A percentile compares a stretch with the other conserved stretches of the same genome.
These are phyloP conservation scores for Ameiurus melas DNA, from an alignment of 2,113 vertebrate species.

Conservation along the genomic window DNA sequence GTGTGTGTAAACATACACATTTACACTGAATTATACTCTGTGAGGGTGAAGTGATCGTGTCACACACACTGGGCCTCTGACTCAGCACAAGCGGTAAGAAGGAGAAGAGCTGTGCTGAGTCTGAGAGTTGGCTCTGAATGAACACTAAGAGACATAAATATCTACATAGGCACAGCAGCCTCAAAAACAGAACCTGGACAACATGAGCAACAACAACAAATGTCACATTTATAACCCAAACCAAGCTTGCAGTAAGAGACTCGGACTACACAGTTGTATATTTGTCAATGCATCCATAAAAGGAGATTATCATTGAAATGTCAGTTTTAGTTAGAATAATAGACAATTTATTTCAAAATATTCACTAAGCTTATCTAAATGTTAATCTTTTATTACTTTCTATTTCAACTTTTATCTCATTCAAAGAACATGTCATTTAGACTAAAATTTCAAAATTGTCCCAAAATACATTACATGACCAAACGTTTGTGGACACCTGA, in stretches of 20 bases:
- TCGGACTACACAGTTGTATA: neutral
- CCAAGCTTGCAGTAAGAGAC: neutral
- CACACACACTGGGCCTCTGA: conserved; percentile 49
- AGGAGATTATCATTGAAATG: neutral
- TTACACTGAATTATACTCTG: neutral
- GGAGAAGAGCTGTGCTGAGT: conserved; percentile 31
- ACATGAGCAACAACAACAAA: conserved; percentile 12
- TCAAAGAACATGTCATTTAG: neutral
- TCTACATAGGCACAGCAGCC: conserved; percentile 43
- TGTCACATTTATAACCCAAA: conserved; percentile 13
- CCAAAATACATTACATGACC: neutral
- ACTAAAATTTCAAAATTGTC: neutral
- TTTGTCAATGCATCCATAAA: neutral
- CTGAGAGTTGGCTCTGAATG: conserved; percentile 36
- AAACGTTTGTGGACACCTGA: neutral
- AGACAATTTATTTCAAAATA: neutral
- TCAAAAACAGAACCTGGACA: conserved; percentile 9
- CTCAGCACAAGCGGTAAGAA: conserved; percentile 51
- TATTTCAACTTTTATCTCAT: neutral
- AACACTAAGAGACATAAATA: conserved; percentile 30
- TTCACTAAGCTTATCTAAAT: neutral
- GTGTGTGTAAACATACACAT: neutral
- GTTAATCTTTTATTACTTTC: neutral
- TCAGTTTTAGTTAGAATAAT: neutral
- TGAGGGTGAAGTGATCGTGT: conserved; percentile 35